A percentile compares a stretch with the other conserved stretches of the same genome.
Conservation (phyloP, 2,888 invertebrate species). For the Agonum fuliginosum region DNA sequence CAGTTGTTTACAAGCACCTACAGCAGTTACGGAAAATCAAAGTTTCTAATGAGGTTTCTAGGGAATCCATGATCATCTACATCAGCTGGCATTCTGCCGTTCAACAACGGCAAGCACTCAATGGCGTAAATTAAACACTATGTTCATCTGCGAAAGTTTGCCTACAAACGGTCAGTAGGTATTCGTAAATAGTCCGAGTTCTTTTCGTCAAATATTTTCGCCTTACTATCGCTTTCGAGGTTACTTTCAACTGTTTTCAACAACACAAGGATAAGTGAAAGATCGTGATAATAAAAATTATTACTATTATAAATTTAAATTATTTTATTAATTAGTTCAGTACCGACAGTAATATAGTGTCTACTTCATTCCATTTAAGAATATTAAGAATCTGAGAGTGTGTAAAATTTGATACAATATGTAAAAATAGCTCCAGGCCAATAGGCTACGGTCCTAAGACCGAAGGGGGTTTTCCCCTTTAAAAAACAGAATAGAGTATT, state of each 20-base stretch:
- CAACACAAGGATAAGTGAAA: no score
- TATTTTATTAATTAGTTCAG: no score
- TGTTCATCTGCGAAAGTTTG: not conserved
- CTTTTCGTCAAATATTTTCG: not conserved
- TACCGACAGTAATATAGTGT: no score
- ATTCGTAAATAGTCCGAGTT: constrained; percentile 8
- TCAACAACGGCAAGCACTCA: constrained; percentile 21
- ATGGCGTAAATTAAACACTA: not conserved
- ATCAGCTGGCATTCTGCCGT: constrained; percentile 20
- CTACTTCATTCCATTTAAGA: no score
- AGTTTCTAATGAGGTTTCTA: constrained; percentile 55
- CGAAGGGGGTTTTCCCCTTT: no score
- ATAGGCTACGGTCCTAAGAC: no score
- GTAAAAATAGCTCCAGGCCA: no score
- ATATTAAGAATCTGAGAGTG: no score
- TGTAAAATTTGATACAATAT: no score
- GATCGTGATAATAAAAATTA: no score
- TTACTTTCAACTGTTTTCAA: constrained; percentile 31
- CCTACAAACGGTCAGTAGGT: constrained; percentile 25
- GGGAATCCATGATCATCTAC: constrained; percentile 49
- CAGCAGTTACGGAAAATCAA: constrained; percentile 9
- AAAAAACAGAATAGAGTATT: no score
- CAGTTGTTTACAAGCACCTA: constrained; percentile 19
- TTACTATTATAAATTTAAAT: no score
- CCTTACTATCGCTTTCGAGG: constrained; percentile 5